Base-by-base conservation (phyloP, 2,797 vertebrate genomes). In the Microctenopoma stevenorrisi region DNA sequence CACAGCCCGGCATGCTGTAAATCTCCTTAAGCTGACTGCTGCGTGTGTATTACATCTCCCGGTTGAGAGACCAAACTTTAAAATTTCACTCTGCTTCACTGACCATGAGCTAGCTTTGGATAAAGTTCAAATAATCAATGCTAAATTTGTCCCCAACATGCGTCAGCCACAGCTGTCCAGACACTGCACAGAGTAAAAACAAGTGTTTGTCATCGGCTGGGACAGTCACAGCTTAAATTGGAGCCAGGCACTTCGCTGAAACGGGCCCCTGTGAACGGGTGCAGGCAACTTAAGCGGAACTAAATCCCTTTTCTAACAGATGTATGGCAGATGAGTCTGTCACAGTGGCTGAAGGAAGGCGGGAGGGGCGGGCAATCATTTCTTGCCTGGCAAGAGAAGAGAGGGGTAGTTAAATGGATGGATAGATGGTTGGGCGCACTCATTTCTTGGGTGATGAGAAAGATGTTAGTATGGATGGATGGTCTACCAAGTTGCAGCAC, bases 291-390 rank as follows among this genome's bases (percentile, higher is more conserved):
- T 89, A 87, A 84, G 86, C 74, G n/a, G 76, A 83, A 83, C 78
- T 83, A 85, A 88, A 88, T 88, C 85, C 85, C 57, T 83, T 79
- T 79, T 80, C 76, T 83, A 82, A 82, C 87, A 91, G 85, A 88
- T 89, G 88, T 88, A 85, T 65, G 86, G 81, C 78, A 82, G 83
- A 87, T 87, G 86, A 85, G 77, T 70, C 83, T 68, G 78, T 84
- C 75, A 83, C 84, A 81, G 79, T 70, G 72, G 75, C 78, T 84
- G 83, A 25, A 57, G 83, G 64, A 74, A 42, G 50, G 54, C 50
- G 49, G 59, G 62, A 22, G 68, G 65, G 54, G 57, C 4, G 44
- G 56, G 58, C 40, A 38, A 58, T 53, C 42, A 40, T 37, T 60
- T 72, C 76, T 82, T 76, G 43, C 59, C 71, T 46, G 42, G 68